Percentiles rank a stretch among this genome's conserved stretches.
These are phyloP conservation scores for Poeciliopsis presidionis DNA, from an alignment of 2,797 vertebrate species.

Conservation along the genomic window DNA sequence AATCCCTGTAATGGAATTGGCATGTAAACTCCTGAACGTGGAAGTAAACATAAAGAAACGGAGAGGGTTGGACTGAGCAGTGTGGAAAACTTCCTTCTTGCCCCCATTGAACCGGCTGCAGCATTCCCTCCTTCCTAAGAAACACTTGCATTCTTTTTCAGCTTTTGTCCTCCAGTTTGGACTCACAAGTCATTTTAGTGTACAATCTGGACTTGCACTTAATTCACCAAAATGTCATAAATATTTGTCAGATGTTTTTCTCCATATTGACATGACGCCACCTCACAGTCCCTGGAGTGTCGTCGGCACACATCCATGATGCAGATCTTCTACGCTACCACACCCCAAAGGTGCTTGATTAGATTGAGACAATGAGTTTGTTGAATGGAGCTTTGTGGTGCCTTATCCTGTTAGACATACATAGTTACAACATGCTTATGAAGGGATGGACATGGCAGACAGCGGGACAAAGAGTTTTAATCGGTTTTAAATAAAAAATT, in stretches of 20 bases:
- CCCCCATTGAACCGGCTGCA: slow-evolving; percentile 42
- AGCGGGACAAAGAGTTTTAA: too few species aligned
- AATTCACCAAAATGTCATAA: not conserved
- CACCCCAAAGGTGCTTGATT: not conserved
- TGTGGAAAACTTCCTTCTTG: slow-evolving; percentile 68
- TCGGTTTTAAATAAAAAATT: too few species aligned
- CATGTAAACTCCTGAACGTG: slow-evolving; percentile 80
- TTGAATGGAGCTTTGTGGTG: not conserved
- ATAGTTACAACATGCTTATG: not conserved
- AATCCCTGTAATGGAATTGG: slow-evolving; percentile 84
- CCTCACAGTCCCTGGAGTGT: not conserved
- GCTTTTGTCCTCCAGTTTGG: slow-evolving; percentile 14
- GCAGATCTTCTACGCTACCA: not conserved
- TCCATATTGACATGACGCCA: not conserved
- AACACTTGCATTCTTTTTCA: slow-evolving; percentile 62
- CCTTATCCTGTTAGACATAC: not conserved
- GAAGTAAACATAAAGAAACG: slow-evolving; percentile 79
- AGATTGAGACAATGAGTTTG: not conserved
- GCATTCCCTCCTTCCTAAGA: slow-evolving; percentile 40
- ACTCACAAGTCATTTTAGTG: not conserved
- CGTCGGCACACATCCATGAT: not conserved
- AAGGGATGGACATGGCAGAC: not conserved
- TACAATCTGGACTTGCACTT: not conserved
- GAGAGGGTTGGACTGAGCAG: slow-evolving; percentile 69
- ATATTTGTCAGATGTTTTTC: not conserved